Percentiles rank a stretch among this genome's conserved stretches.
Evolutionary conservation across 2,113 vertebrate genomes (phyloP).

Genomic region (Chaetodon auriga): DNA sequence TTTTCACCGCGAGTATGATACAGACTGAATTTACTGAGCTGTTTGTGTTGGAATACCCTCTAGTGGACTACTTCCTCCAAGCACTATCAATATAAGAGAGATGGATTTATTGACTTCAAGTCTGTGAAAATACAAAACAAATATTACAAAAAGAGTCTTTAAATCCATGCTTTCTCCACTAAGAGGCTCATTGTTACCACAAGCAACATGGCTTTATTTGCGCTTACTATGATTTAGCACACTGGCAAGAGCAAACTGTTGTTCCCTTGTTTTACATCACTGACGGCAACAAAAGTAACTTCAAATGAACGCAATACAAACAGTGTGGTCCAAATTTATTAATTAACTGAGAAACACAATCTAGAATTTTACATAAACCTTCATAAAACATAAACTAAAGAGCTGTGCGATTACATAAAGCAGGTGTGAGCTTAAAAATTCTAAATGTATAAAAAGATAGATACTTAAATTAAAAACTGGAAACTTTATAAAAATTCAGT

Average conservation of each 20-base stretch:
- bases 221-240: no score
- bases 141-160: neutral
- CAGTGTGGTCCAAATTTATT: conserved; percentile 77
- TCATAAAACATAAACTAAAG: conserved; percentile 69
- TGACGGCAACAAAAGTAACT: neutral
- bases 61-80: conserved; percentile 12
- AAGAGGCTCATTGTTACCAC: neutral
- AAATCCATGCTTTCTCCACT: no score
- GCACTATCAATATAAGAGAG: neutral
- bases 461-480: conserved; percentile 82
- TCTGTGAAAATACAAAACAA: neutral
- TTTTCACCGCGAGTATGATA: no score
- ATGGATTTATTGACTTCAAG: neutral
- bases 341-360: conserved; percentile 68
- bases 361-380: conserved; percentile 75
- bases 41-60: conserved; percentile 1
- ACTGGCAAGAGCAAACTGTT: neutral
- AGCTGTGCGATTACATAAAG: conserved; percentile 78
- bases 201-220: neutral
- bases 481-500: conserved; percentile 79
- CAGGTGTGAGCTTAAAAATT: conserved; percentile 76
- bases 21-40: neutral
- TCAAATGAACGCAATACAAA: conserved; percentile 25
- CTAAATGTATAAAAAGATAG: conserved; percentile 82
- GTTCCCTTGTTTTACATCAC: neutral